Base-by-base conservation (phyloP, 2,888 invertebrate species). In the Apodemia duryi region DNA sequence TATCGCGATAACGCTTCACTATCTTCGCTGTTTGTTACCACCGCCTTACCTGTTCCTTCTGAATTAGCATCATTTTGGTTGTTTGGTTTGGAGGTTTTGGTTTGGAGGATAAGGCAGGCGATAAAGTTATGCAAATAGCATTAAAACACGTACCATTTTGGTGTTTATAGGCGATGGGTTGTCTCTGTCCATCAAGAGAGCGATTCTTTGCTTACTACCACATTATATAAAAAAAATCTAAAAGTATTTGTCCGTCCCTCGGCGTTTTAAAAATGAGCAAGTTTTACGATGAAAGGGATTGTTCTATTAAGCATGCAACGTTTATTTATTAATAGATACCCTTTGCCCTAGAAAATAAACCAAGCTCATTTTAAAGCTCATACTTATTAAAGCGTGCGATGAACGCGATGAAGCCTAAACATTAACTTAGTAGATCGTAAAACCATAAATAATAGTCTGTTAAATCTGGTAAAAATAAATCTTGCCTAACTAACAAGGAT, bases 301-400 rank as follows among this genome's bases (percentile, higher is more conserved):
- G 83, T 76, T 81, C 84, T 81, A 83, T 84, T 83, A 84, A 84
- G 81, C 85, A 82, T 85, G 80, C 80, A 82, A 80, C 80, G 80
- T 82, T 84, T 83, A 82, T 82, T 85, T 90, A 90, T 86, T 83
- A 84, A 85, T 90, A 91, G 87, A 78, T 75, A 77, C 82, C 78
- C 82, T 83, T 79, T 84, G 85, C 79, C 88, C 91, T 84, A 91
- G 81, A 89, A 88, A 88, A 81, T 86, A 82, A 91, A 72, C 80
- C 78, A 77, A 85, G 85, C 91, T 85, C 6, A 46, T 85, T 74
- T 82, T 84, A 76, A 85, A 83, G 86, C 84, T 79, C 81, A 78
- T 76, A 76, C 77, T 79, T 85, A 79, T 73, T 80, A 86, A 65
- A 85, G 81, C 88, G 86, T 84, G 77, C 83, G 85, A 85, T 82